Percentiles rank a stretch among this genome's conserved stretches.
These are phyloP conservation scores for Pyrochroa serraticornis DNA, from an alignment of 2,888 invertebrate species.

Conservation along the genomic window DNA sequence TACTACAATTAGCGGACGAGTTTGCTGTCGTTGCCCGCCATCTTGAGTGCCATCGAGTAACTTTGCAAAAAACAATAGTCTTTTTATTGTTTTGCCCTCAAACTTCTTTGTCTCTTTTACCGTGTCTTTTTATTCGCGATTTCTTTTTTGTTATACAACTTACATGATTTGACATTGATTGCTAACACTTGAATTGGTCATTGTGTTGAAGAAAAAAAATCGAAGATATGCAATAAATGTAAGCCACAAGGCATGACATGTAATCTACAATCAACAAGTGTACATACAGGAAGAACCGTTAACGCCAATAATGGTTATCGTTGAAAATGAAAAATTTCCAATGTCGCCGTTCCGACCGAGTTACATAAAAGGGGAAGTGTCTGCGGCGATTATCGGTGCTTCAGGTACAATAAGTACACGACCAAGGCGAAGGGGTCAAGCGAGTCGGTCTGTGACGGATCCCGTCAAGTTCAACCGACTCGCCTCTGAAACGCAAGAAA, in stretches of 20 bases:
- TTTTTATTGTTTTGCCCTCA: neutral
- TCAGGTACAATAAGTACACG: constrained; percentile 28
- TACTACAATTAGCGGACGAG: constrained; percentile 28
- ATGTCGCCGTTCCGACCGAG: constrained; percentile 12
- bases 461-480: constrained; percentile 17
- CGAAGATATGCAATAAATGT: constrained; percentile 10
- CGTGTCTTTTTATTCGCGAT: no score
- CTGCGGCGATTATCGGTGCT: constrained; percentile 24
- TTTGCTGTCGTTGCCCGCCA: constrained; percentile 22
- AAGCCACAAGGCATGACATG: constrained; percentile 9
- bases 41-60: neutral
- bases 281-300: constrained; percentile 23
- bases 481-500: constrained; percentile 29
- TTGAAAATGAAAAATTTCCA: constrained; percentile 26
- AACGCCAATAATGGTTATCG: constrained; percentile 23
- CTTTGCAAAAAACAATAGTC: neutral
- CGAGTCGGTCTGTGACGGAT: constrained; percentile 27
- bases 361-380: constrained; percentile 10
- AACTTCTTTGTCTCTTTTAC: neutral
- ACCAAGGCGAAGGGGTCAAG: constrained; percentile 24
- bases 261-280: constrained; percentile 27
- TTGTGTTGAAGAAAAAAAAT: neutral
- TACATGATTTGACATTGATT: no score
- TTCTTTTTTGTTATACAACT: no score
- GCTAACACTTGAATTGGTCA: no score